Conservation (phyloP, 1,140 invertebrate species). For the Listronotus bonariensis region DNA sequence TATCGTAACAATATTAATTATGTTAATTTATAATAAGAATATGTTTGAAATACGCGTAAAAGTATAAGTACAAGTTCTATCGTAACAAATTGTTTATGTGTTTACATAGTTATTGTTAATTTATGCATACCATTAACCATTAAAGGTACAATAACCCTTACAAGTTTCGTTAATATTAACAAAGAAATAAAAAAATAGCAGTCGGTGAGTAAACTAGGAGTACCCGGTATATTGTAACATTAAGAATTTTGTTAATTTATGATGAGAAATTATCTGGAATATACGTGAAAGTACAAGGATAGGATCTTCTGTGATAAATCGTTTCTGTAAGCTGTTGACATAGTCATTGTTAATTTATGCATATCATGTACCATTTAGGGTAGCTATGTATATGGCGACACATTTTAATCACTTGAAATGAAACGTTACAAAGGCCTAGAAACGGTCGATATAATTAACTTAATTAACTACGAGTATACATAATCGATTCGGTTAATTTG, state of each 20-base stretch:
- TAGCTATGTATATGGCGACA: conserved; percentile 30
- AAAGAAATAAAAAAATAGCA: conserved; percentile 1
- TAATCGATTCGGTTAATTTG: conserved; percentile 26
- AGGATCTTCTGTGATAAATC: conserved; percentile 34
- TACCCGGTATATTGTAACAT: not conserved
- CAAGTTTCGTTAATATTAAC: conserved; percentile 17
- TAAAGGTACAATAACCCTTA: conserved; percentile 17
- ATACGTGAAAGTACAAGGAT: conserved; percentile 26
- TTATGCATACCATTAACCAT: too few species aligned
- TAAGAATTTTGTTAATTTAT: conserved; percentile 36
- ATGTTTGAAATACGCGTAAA: too few species aligned
- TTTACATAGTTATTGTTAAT: too few species aligned
- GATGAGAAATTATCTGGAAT: conserved; percentile 29
- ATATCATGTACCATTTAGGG: conserved; percentile 24
- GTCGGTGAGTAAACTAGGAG: too few species aligned
- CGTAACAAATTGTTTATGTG: too few species aligned
- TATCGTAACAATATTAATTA: too few species aligned
- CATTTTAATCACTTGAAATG: conserved; percentile 26
- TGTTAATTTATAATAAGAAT: too few species aligned
- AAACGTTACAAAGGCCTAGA: conserved; percentile 17
- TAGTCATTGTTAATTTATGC: conserved; percentile 35
- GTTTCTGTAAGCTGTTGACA: conserved; percentile 37
- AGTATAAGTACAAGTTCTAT: too few species aligned
- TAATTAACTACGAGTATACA: conserved; percentile 23
- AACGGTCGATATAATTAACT: conserved; percentile 33